Conservation (phyloP, 2,797 vertebrate genomes). For the Cottoperca gobio region DNA sequence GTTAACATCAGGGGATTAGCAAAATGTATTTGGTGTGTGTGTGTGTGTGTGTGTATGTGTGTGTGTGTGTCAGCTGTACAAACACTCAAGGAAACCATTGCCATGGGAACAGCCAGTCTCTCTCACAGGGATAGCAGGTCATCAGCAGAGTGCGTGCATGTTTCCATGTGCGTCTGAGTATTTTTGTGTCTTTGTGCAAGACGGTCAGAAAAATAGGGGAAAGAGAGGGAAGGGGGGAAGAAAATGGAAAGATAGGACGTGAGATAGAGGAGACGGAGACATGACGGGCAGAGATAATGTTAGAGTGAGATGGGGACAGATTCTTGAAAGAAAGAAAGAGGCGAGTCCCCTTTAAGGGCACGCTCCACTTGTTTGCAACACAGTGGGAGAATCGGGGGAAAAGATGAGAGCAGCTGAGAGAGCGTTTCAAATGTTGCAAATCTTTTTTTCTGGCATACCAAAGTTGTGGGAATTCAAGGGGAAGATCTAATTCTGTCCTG, state of each 20-base stretch:
- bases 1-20: constrained; percentile 59
- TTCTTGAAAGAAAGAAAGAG: constrained; percentile 31
- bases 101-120: constrained; percentile 70
- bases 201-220: neutral
- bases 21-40: constrained; percentile 61
- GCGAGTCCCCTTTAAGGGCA: constrained; percentile 52
- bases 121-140: constrained; percentile 66
- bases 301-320: constrained; percentile 28
- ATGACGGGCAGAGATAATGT: constrained; percentile 8
- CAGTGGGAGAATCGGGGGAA: constrained; percentile 22
- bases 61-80: constrained; percentile 76
- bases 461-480: constrained; percentile 54
- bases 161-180: constrained; percentile 51
- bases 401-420: constrained; percentile 32
- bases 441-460: constrained; percentile 40
- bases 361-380: constrained; percentile 60
- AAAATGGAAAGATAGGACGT: constrained; percentile 56
- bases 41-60: constrained; percentile 19
- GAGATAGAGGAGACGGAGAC: constrained; percentile 31
- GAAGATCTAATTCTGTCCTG: constrained; percentile 47
- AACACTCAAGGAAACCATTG: constrained; percentile 72
- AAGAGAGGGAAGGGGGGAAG: constrained; percentile 14
- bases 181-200: constrained; percentile 45
- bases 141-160: constrained; percentile 48
- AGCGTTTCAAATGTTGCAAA: constrained; percentile 30